Evolutionary conservation across 2,797 vertebrate species (phyloP), one percentile per base, ranked within the genome.

Genomic region (Galaxias olidus): DNA sequence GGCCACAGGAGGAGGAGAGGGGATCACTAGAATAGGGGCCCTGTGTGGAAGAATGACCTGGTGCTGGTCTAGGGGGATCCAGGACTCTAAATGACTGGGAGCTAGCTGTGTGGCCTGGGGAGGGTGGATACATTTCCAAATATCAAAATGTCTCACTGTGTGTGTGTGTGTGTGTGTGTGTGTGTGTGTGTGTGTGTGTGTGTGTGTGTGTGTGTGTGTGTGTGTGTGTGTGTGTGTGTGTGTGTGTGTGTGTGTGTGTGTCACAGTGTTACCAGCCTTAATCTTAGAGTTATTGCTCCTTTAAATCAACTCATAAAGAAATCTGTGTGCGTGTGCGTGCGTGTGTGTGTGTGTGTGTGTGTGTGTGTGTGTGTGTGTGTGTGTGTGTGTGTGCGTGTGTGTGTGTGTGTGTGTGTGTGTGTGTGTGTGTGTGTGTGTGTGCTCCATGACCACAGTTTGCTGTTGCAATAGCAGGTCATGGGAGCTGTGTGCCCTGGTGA

Each of bases 81-180:
- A 52, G 18, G 10, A 11, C 51, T 52, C 17, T 52, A 20, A 52
- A 52, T 52, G 15, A 52, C 17, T 19, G 17, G 14, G 50, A 52
- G 15, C 50, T 52, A 10, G 51, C 10, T 52, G 18, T 52, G 49
- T 51, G 51, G 10, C 18, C 1, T 52, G 3, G 13, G 14, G 48
- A n/a, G n/a, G n/a, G n/a, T n/a, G 48, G 48, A 50, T 8, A n/a
- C 48, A 50, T 50, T n/a, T 52, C 9, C 17, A 52, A 10, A 52
- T 18, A 52, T 11, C 18, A 8, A 20, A 15, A 52, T 5, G 19
- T 50, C 49, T 1, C 49, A 17, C 51, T 55, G 53, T 55, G 53
- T 54, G 52, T 40, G 52, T 54, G 52, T 54, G 18, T 20, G 51
- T 53, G 51, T 52, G 4, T 41, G 53, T 15, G 48, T 49, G 11